phyloP scores from a whole-genome alignment of 2,113 vertebrate genomes.

The Sander vitreus region DNA sequence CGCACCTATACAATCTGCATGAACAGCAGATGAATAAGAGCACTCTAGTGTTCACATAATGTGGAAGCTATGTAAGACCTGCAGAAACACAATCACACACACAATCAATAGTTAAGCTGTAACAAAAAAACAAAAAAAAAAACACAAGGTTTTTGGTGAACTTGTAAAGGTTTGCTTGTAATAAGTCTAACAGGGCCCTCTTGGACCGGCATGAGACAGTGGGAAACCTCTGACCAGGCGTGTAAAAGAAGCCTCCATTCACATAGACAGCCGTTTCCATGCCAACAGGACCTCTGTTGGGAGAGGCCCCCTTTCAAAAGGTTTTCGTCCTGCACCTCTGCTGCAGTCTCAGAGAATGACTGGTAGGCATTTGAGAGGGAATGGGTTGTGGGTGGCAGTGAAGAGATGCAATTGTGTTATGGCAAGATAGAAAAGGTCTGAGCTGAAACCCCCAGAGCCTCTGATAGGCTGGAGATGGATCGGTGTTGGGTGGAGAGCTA shows the following conservation, averaged over 20 bases:
- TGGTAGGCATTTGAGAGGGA: constrained; percentile 57
- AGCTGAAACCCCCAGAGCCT: constrained; percentile 42
- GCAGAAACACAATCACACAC: not conserved
- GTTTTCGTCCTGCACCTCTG: constrained; percentile 59
- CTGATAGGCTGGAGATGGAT: constrained; percentile 6
- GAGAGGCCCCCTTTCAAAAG: constrained; percentile 66
- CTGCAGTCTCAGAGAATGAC: constrained; percentile 50
- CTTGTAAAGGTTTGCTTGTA: constrained; percentile 1
- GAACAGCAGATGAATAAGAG: constrained; percentile 8
- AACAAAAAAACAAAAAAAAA: constrained; percentile 18
- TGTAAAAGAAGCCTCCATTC: constrained; percentile 68
- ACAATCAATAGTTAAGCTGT: not conserved
- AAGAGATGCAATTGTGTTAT: constrained; percentile 69
- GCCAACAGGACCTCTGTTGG: constrained; percentile 69
- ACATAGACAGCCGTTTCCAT: constrained; percentile 74
- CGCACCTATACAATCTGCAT: not conserved
- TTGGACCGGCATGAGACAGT: constrained; percentile 55
- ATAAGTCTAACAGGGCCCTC: constrained; percentile 31
- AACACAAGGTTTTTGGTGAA: constrained; percentile 9
- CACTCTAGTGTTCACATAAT: not conserved
- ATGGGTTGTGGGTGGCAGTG: constrained; percentile 53
- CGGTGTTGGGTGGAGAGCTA: not conserved
- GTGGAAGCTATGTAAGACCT: not conserved
- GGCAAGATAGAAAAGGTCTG: constrained; percentile 59
- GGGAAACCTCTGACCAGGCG: constrained; percentile 59